Evolutionary conservation across 2,888 invertebrate species (phyloP).

Genomic region (Perdita meconis): DNA sequence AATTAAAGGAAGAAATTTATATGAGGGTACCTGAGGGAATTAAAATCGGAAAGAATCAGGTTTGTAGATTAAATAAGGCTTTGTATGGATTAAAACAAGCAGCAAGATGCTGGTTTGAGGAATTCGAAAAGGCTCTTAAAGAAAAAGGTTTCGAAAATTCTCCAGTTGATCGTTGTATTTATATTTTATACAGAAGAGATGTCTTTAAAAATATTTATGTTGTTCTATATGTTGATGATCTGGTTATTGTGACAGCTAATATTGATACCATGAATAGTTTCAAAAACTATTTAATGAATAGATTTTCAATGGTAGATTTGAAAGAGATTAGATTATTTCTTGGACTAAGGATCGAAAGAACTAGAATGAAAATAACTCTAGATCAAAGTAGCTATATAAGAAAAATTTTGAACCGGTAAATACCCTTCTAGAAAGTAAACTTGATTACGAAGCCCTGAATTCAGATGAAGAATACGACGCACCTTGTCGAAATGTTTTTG

Average conservation of each 20-base stretch:
- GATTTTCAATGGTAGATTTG: conserved; percentile 1
- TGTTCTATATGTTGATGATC: conserved; percentile 1
- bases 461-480: conserved; percentile 2
- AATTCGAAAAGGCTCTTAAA: conserved; percentile 31
- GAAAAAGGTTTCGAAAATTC: conserved; percentile 53
- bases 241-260: conserved; percentile 10
- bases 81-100: no score
- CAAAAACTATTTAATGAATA: no score
- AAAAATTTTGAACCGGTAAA: background rate
- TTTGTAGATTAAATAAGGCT: no score
- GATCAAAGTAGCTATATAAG: background rate
- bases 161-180: conserved; percentile 45
- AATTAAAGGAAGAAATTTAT: conserved; percentile 54
- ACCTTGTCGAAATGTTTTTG: background rate
- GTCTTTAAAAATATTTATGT: background rate
- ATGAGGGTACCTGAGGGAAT: conserved; percentile 53
- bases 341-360: background rate
- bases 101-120: no score
- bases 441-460: background rate
- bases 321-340: conserved; percentile 7
- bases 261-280: no score
- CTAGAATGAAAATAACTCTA: background rate
- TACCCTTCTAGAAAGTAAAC: conserved; percentile 2
- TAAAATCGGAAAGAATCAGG: conserved; percentile 2
- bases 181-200: conserved; percentile 32